Evolutionary conservation across 2,797 vertebrate genomes (phyloP).

Genomic region (Etheostoma perlongum): DNA sequence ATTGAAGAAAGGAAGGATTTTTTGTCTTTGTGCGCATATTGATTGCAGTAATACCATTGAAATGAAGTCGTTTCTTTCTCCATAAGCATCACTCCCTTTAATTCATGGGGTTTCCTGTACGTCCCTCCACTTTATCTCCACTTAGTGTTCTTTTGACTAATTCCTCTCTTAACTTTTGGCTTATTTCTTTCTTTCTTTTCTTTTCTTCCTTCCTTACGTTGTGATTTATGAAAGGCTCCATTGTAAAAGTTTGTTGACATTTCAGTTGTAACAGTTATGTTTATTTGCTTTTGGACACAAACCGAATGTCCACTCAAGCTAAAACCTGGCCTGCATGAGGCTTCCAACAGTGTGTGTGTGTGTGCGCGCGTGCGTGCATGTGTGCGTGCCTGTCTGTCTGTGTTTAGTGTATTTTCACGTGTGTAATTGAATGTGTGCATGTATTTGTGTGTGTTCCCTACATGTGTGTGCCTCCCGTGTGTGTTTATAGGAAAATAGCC

Average conservation of each 20-base stretch:
- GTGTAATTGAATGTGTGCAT: background rate
- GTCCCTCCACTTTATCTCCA: too few relatives aligned
- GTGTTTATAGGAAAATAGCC: conserved; percentile 54
- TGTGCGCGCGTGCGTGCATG: background rate
- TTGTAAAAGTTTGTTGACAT: conserved; percentile 60
- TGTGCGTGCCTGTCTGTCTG: background rate
- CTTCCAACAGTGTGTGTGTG: conserved; percentile 15
- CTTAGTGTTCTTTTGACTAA: too few relatives aligned
- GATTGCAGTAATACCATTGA: too few relatives aligned
- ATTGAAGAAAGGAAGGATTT: too few relatives aligned
- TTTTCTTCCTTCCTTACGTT: background rate
- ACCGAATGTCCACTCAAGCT: conserved; percentile 38
- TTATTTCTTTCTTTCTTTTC: background rate
- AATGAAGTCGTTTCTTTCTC: too few relatives aligned
- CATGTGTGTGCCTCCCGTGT: conserved; percentile 3
- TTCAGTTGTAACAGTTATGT: conserved; percentile 56
- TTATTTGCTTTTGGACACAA: conserved; percentile 51
- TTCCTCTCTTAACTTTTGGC: too few relatives aligned
- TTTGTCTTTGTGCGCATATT: too few relatives aligned
- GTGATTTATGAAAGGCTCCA: conserved; percentile 50
- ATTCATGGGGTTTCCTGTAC: too few relatives aligned
- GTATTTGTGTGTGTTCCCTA: background rate
- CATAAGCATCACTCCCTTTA: too few relatives aligned
- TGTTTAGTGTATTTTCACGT: background rate
- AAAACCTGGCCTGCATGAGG: background rate